Evolutionary conservation across 2,888 invertebrate species (phyloP), one percentile per base, ranked within the genome.

Genomic region (Dynastes grantii): DNA sequence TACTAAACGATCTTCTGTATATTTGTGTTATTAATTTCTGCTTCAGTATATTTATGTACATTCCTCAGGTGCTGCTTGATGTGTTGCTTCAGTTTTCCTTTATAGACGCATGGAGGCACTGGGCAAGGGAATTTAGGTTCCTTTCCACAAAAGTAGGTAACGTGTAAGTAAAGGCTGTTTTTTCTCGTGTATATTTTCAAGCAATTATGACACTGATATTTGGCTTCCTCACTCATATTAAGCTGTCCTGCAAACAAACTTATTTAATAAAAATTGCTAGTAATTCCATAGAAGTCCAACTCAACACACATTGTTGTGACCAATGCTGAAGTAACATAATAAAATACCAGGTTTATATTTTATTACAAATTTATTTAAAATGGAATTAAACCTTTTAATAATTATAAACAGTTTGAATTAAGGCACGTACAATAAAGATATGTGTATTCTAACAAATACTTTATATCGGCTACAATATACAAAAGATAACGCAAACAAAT

Each of bases 181-280:
- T 76, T 78, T 63, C 78, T 81, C 65, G 79, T 84, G 70, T 83
- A 84, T 2, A 64, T 61, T 76, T 81, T 79, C 11, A 77, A 40
- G 70, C 83, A 84, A 78, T 81, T 84, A 29, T 81, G 79, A 80
- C 90, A 91, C 73, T 86, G 84, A 11, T 45, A 75, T 22, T 40
- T 61, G 6, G 45, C 45, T 75, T 40, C 27, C 16, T 37, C 45
- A 49, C 9, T n/a, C 22, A 58, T 37, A 49, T 49, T 49, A 37
- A 11, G 4, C 3, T 61, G 22, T 61, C 73, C 73, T 75, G 45
- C 13, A 68, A 68, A 53, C 16, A 29, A 68, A 13, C 51, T 27
- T 29, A 13, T 53, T 29, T 68, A 68, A 51, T 51, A 49, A n/a
- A 51, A 27, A 16, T 55, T 16, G 29, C 5, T 13, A 70, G n/a